Percentiles rank a stretch among this genome's conserved stretches.
Conservation (phyloP, 2,113 vertebrate genomes). For the Pardalotus punctatus region DNA sequence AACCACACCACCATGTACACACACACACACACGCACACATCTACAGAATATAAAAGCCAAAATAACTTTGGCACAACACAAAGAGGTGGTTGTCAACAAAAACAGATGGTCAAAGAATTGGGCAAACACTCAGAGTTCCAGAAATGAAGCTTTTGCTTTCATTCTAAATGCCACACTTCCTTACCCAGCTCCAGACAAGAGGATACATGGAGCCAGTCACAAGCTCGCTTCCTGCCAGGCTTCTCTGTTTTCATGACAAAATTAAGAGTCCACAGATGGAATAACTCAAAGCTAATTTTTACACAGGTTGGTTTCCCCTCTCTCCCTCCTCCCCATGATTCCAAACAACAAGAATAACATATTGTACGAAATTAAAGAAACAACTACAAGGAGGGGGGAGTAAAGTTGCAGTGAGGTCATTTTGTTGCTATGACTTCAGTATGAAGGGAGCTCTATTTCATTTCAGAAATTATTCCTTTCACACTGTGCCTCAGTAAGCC, state of each 20-base stretch:
- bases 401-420: conserved; percentile 21
- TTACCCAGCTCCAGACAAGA: conserved; percentile 81
- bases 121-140: conserved; percentile 80
- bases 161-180: conserved; percentile 80
- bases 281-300: conserved; percentile 83
- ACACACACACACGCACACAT: conserved; percentile 28
- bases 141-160: conserved; percentile 76
- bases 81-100: conserved; percentile 81
- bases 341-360: conserved; percentile 71
- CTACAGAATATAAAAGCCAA: conserved; percentile 79
- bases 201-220: conserved; percentile 79
- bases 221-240: conserved; percentile 77
- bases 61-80: conserved; percentile 80
- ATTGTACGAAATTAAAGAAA: conserved; percentile 74
- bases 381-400: conserved; percentile 36
- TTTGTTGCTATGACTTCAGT: conserved; percentile 48
- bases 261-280: conserved; percentile 84
- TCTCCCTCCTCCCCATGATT: conserved; percentile 51
- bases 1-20: not conserved
- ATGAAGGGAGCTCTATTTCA: conserved; percentile 23
- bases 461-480: conserved; percentile 22
- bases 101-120: conserved; percentile 85
- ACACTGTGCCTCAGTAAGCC: not conserved
- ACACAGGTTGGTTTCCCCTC: conserved; percentile 76
- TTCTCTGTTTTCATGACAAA: conserved; percentile 84